These are phyloP conservation scores for Orius insidiosus DNA, from an alignment of 1,140 invertebrate species.

Conservation along the genomic window DNA sequence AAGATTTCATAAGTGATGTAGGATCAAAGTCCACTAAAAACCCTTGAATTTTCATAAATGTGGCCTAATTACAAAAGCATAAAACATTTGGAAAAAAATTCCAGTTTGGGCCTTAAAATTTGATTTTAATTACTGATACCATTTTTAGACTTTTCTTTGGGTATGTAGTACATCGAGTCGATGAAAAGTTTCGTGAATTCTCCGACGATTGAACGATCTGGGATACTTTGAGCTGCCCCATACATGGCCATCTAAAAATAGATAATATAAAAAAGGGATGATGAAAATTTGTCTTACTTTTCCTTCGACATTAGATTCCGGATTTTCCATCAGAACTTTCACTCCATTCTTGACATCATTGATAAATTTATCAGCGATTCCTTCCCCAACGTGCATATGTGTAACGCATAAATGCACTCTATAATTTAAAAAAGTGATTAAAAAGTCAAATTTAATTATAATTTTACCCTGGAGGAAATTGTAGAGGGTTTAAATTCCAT, in stretches of 20 bases:
- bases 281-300: slow-evolving; percentile 37
- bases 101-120: no score
- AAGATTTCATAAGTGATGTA: no score
- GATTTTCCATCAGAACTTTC: slow-evolving; percentile 48
- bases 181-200: slow-evolving; percentile 72
- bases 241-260: slow-evolving; percentile 77
- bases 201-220: slow-evolving; percentile 77
- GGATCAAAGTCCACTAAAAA: no score
- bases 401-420: slow-evolving; percentile 90
- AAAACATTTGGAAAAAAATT: no score
- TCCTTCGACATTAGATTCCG: slow-evolving; percentile 44
- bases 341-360: slow-evolving; percentile 50
- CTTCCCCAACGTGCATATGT: slow-evolving; percentile 67
- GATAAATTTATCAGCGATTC: slow-evolving; percentile 76
- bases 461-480: slow-evolving; percentile 80
- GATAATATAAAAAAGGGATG: slow-evolving; percentile 6
- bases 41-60: no score
- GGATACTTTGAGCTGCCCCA: slow-evolving; percentile 76
- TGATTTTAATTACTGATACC: not conserved
- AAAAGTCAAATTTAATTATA: not conserved
- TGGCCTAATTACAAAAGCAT: no score
- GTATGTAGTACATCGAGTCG: slow-evolving; percentile 66
- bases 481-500: slow-evolving; percentile 88
- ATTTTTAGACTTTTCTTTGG: slow-evolving; percentile 8
- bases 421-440: slow-evolving; percentile 22